Evolutionary conservation across 1,140 invertebrate species (phyloP).

Genomic region (Cherax quadricarinatus): DNA sequence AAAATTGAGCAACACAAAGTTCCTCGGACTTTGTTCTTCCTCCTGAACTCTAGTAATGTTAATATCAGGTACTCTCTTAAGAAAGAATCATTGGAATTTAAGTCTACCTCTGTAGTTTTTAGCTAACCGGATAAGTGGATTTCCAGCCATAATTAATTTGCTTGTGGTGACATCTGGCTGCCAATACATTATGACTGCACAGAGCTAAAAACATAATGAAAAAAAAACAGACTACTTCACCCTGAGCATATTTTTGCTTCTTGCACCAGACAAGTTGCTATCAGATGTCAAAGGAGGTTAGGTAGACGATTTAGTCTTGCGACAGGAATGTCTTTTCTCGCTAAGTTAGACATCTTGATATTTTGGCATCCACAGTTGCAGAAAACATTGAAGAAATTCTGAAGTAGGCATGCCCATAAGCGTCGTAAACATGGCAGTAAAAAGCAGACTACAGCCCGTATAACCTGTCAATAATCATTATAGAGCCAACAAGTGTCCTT

Average conservation of each 20-base stretch:
- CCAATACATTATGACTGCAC: constrained; percentile 29
- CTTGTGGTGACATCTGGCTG: constrained; percentile 24
- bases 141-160: constrained; percentile 36
- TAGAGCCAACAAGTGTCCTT: too few relatives aligned
- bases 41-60: neutral
- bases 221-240: neutral
- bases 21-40: neutral
- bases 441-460: too few relatives aligned
- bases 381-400: neutral
- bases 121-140: neutral
- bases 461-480: too few relatives aligned
- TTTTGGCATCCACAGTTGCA: neutral
- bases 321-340: neutral
- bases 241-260: neutral
- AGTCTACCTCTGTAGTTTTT: too few relatives aligned
- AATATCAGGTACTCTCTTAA: too few relatives aligned
- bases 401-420: neutral
- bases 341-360: neutral
- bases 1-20: neutral
- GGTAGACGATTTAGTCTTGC: neutral
- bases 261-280: neutral
- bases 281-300: neutral
- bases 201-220: neutral
- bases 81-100: too few relatives aligned
- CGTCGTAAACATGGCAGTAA: too few relatives aligned